Base-by-base conservation (phyloP, 2,888 invertebrate species). In the Aelia acuminata region DNA sequence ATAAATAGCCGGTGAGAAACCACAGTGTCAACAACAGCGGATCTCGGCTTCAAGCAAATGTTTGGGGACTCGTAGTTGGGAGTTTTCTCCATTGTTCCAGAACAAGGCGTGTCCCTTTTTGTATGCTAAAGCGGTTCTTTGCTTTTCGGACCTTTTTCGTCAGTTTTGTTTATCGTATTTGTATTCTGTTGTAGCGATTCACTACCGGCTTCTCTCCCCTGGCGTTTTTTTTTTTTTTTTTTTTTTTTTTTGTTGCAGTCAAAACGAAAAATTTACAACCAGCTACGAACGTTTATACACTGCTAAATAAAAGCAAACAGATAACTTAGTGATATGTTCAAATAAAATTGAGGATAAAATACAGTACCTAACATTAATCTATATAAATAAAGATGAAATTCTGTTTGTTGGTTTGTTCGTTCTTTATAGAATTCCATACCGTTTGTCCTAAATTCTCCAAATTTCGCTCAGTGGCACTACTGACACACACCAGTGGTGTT, bases 21-120 rank as follows among this genome's bases (percentile, higher is more conserved):
- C 43, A 80, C 80, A 47, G 43, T 43, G 80, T 80, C 80, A 80
- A 80, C 80, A 80, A n/a, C 43, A 57, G 43, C 80, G n/a, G 43
- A 43, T 80, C n/a, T 22, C 22, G 35, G 75, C 75, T 75, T 7
- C 39, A 20, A 5, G 80, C 80, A 80, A 80, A 80, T 80, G 80
- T 80, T 80, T 80, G 80, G 43, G 1, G 43, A 43, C 22, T 10
- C 11, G 43, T 43, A 43, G 43, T 43, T 35, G 43, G 43, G 43
- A 43, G 80, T 80, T 80, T 80, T 80, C 80, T 80, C 80, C 80
- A 80, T 80, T 80, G 80, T 80, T 80, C n/a, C 80, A 47, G 7
- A 11, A n/a, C 80, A n/a, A 39, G 80, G 43, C 22, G 80, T 47
- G 80, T 80, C 43, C n/a, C 80, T 80, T 80, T 80, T 80, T 80